Base-by-base conservation (phyloP, 2,888 invertebrate species). In the Eristalinus aeneus region DNA sequence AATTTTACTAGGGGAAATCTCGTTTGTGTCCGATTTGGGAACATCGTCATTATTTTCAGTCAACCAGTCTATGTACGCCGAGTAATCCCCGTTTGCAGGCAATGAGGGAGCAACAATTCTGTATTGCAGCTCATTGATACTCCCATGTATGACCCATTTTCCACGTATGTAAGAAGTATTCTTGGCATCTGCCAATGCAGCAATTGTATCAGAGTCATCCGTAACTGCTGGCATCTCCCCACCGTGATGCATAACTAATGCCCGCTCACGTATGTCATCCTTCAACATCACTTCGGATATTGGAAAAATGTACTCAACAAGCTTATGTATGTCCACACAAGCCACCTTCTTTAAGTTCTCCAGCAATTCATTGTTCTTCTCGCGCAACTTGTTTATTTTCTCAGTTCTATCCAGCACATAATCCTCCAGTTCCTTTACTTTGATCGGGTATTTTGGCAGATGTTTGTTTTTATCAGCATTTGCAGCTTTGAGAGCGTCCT, bases 81-180 rank as follows among this genome's bases (percentile, higher is more conserved):
- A 95, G 91, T 97, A 97, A 92, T 98, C 97, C 0, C 97, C 97
- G 88, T 96, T 96, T 3, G 96, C 95, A 81, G 97, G 97, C 88
- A 97, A 92, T 89, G 96, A 96, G 0, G 98, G 97, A n/a, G 96
- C 96, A 46, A 97, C 96, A 87, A 98, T 96, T 61, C 94, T 94
- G 92, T 96, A 96, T 89, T 96, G 95, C 88, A 95, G 93, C 91
- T 96, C 96, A 84, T 95, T 94, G 61, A 94, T 94, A 89, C 94
- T 94, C 56, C 92, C 91, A 85, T 92, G 91, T 54, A 92, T 94
- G 94, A 94, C 93, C 96, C 98, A 97, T 89, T 95, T 95, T 90
- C 96, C 96, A 91, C 96, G 93, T 90, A 97, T 95, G 92, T 97
- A 95, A 85, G 97, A 94, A 89, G 96, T 96, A 92, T 96, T 95